Evolutionary conservation across 1,140 invertebrate species (phyloP), one percentile per base, ranked within the genome.

Genomic region (Calephelis nemesis): DNA sequence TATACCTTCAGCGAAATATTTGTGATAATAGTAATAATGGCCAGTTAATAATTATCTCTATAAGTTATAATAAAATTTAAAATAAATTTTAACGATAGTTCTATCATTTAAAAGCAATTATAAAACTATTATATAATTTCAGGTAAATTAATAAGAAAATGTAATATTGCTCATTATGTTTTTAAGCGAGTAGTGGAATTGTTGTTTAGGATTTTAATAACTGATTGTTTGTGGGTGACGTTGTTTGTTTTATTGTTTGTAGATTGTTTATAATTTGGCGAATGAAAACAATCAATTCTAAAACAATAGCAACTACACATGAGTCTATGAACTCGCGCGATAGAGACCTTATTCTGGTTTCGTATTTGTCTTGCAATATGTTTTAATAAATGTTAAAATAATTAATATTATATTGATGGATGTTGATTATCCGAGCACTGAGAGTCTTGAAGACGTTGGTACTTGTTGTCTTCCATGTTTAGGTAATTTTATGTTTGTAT

Each of bases 401-500:
- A 60, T 12, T 60, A 30, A n/a, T 39, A 58, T 60, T 60, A 30
- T 60, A 60, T 60, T 60, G 12, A 87, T 89, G 84, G 85, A 88
- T 65, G 69, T 80, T 62, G 75, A 77, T 69, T 83, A 81, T 68
- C 74, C 79, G 66, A 87, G 85, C 68, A 80, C 77, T 71, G 81
- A 86, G 67, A 88, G 87, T 75, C 79, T 86, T 47, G 87, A 88
- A 66, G 78, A 86, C 68, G 81, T 89, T 71, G 82, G 82, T 74
- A 84, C 82, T 68, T 90, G 86, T 81, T 90, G 88, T 82, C 80
- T 90, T 52, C 87, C 87, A 65, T 90, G 88, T 69, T 72, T 88
- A 68, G 84, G 88, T 90, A 84, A 7, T 45, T 45, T 3, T 45
- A 45, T 6, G 1, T 45, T 9, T 45, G 42, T 0, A 45, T 45